phyloP scores from a whole-genome alignment of 2,113 vertebrate species.

The Phylloscopus trochilus region DNA sequence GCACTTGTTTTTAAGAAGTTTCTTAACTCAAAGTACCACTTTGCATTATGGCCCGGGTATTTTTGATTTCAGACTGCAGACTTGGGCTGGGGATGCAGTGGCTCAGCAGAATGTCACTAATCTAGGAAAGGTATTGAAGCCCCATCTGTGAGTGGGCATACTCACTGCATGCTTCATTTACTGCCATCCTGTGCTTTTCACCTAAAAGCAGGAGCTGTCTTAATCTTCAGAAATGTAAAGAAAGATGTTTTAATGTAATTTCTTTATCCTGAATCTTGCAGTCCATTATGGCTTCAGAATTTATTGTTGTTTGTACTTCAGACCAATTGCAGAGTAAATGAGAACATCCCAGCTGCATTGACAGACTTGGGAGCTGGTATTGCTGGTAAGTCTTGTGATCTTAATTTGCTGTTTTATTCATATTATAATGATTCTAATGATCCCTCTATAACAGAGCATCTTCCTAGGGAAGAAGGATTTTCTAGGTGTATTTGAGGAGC shows the following conservation, averaged over 20 bases:
- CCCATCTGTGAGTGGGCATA: background rate
- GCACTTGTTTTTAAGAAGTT: background rate
- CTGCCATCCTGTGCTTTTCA: background rate
- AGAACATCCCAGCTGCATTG: background rate
- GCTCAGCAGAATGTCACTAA: background rate
- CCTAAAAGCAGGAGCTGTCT: background rate
- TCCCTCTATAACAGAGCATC: background rate
- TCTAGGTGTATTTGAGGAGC: background rate
- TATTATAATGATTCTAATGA: background rate
- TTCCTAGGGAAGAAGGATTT: background rate
- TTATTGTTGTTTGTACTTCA: background rate
- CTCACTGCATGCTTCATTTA: background rate
- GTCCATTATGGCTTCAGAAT: background rate
- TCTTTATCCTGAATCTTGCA: background rate
- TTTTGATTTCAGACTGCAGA: background rate
- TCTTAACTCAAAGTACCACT: background rate
- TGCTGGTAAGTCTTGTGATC: background rate
- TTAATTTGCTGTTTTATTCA: background rate
- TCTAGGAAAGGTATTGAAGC: background rate
- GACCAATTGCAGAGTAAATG: background rate
- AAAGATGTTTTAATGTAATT: background rate
- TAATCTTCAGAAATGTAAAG: background rate
- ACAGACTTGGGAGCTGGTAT: accelerated
- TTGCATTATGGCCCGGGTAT: background rate
- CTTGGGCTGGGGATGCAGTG: background rate